These are phyloP conservation scores for Coregonus suidteri DNA, from an alignment of 2,797 vertebrate genomes.

Conservation along the genomic window DNA sequence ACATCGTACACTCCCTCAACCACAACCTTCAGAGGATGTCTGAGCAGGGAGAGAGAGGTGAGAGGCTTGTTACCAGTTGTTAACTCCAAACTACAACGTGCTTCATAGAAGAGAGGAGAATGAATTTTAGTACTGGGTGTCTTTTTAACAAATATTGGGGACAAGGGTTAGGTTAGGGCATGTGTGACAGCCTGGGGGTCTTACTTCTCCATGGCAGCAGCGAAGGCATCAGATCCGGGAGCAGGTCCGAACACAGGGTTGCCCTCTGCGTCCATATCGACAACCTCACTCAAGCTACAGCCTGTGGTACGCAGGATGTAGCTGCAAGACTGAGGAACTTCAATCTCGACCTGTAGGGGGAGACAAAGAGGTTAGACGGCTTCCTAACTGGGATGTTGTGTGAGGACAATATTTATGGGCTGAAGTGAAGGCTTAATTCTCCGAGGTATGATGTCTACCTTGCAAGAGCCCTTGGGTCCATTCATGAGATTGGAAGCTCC, in stretches of 20 bases:
- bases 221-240: slow-evolving; percentile 82
- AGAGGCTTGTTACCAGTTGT: neutral
- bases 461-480: slow-evolving; percentile 85
- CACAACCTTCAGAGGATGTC: slow-evolving; percentile 74
- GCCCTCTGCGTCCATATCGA: slow-evolving; percentile 71
- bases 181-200: neutral
- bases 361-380: neutral
- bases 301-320: slow-evolving; percentile 82
- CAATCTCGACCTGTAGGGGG: slow-evolving; percentile 83
- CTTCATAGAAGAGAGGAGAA: neutral
- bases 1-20: slow-evolving; percentile 78
- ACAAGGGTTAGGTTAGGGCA: neutral
- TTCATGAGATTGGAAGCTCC: slow-evolving; percentile 81
- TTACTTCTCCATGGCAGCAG: slow-evolving; percentile 88
- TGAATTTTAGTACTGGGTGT: neutral
- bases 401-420: neutral
- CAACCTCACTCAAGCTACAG: slow-evolving; percentile 85
- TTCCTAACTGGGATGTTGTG: neutral
- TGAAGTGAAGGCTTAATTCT: no score
- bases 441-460: slow-evolving; percentile 59
- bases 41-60: slow-evolving; percentile 29
- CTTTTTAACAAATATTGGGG: neutral
- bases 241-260: slow-evolving; percentile 76
- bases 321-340: slow-evolving; percentile 87
- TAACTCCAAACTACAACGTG: neutral